Conservation (phyloP, 1,140 invertebrate genomes). For the Drosophila jambulina region DNA sequence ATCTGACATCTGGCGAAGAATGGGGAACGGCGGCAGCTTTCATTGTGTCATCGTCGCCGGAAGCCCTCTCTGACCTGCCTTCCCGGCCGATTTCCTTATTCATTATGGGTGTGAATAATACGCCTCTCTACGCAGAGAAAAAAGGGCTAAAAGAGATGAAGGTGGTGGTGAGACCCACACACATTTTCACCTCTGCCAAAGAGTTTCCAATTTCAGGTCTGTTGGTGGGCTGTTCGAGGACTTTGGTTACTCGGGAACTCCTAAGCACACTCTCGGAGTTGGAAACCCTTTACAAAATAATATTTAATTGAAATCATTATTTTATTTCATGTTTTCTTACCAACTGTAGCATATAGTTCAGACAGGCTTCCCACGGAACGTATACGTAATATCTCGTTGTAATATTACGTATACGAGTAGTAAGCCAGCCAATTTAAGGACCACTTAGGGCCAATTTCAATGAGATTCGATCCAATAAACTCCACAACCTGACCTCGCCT, state of each 20-base stretch:
- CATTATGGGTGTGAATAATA: conserved; percentile 75
- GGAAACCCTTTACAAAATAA: not conserved
- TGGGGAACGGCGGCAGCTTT: conserved; percentile 23
- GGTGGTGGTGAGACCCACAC: not conserved
- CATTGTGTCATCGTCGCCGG: conserved; percentile 55
- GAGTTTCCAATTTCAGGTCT: conserved; percentile 19
- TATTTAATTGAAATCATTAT: not conserved
- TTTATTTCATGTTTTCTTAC: not conserved
- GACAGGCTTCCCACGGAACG: not conserved
- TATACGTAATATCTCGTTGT: not conserved
- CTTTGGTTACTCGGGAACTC: not conserved
- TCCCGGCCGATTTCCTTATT: conserved; percentile 44
- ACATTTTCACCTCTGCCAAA: conserved; percentile 18
- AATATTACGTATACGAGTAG: not conserved
- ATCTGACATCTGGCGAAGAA: conserved; percentile 16
- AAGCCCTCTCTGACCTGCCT: conserved; percentile 30
- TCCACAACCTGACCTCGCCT: conserved; percentile 24
- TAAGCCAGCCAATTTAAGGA: not conserved
- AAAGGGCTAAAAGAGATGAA: conserved; percentile 4
- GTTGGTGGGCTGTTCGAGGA: not conserved
- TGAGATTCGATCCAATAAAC: conserved; percentile 14
- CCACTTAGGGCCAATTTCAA: not conserved
- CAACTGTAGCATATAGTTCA: not conserved
- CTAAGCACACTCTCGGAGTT: not conserved
- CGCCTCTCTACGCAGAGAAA: conserved; percentile 42